Evolutionary conservation across 2,888 invertebrate species (phyloP).

Genomic region (Rhamphomyia laevipes): DNA sequence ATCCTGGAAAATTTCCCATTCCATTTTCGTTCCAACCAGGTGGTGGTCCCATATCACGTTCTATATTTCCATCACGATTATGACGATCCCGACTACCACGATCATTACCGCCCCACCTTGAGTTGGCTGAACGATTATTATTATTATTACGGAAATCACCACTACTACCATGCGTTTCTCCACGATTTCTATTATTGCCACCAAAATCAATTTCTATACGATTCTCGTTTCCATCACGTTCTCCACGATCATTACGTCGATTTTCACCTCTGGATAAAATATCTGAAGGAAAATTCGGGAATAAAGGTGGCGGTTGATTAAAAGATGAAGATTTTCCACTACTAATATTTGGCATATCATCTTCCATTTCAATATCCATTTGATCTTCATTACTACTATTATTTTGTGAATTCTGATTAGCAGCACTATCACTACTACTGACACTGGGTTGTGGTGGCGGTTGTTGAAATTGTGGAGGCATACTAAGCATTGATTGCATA

Average conservation of each 20-base stretch:
- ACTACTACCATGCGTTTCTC: slow-evolving; percentile 34
- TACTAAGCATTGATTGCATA: slow-evolving; percentile 17
- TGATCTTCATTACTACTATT: slow-evolving; percentile 49
- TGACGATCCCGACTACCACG: slow-evolving; percentile 20
- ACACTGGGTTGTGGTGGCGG: slow-evolving; percentile 26
- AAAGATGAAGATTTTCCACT: not conserved
- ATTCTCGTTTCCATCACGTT: slow-evolving; percentile 16
- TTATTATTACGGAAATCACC: slow-evolving; percentile 44
- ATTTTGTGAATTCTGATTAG: slow-evolving; percentile 13
- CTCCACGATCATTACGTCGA: slow-evolving; percentile 20
- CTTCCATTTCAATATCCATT: slow-evolving; percentile 69
- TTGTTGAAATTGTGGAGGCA: slow-evolving; percentile 20
- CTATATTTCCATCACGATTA: slow-evolving; percentile 11
- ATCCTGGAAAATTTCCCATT: slow-evolving; percentile 8
- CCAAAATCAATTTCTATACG: slow-evolving; percentile 16
- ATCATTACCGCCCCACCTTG: not conserved
- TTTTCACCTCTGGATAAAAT: slow-evolving; percentile 15
- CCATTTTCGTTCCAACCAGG: slow-evolving; percentile 24
- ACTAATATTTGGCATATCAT: slow-evolving; percentile 32
- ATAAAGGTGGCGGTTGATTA: slow-evolving; percentile 36
- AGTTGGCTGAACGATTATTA: slow-evolving; percentile 27
- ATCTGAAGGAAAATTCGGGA: slow-evolving; percentile 12
- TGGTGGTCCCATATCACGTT: slow-evolving; percentile 1
- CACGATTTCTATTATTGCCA: slow-evolving; percentile 21
- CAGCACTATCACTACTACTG: slow-evolving; percentile 8